A percentile compares a stretch with the other conserved stretches of the same genome.
Conservation (phyloP, 1,140 invertebrate species). For the Hyles euphorbiae region DNA sequence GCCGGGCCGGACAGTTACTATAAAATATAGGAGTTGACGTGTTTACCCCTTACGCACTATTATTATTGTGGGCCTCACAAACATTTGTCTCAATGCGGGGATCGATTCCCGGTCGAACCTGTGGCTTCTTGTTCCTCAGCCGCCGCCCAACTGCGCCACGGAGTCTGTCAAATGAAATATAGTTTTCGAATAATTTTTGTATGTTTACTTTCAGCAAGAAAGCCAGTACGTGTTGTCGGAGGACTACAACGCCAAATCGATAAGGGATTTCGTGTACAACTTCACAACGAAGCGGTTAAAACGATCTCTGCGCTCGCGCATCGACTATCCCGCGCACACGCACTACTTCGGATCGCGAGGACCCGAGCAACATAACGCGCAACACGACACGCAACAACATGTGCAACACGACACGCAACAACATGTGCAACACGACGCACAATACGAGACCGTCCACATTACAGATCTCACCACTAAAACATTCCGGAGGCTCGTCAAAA, state of each 20-base stretch:
- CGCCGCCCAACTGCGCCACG: no score
- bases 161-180: no score
- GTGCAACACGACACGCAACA: constrained; percentile 19
- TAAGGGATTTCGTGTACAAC: constrained; percentile 80
- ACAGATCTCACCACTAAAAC: constrained; percentile 49
- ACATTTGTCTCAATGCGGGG: no score
- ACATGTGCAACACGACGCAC: constrained; percentile 13
- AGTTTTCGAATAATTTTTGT: no score
- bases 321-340: constrained; percentile 54
- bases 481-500: constrained; percentile 49
- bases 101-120: no score
- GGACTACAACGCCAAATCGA: constrained; percentile 74
- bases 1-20: no score
- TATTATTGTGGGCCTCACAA: no score
- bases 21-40: no score
- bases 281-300: constrained; percentile 77
- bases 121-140: no score
- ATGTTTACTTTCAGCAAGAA: constrained; percentile 77
- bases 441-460: constrained; percentile 33
- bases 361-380: constrained; percentile 10
- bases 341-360: constrained; percentile 57
- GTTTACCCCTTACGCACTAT: no score
- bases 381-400: neutral
- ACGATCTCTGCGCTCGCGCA: constrained; percentile 62
- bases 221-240: constrained; percentile 80